Conservation (phyloP, 2,797 vertebrate genomes). For the Siniperca obscura region DNA sequence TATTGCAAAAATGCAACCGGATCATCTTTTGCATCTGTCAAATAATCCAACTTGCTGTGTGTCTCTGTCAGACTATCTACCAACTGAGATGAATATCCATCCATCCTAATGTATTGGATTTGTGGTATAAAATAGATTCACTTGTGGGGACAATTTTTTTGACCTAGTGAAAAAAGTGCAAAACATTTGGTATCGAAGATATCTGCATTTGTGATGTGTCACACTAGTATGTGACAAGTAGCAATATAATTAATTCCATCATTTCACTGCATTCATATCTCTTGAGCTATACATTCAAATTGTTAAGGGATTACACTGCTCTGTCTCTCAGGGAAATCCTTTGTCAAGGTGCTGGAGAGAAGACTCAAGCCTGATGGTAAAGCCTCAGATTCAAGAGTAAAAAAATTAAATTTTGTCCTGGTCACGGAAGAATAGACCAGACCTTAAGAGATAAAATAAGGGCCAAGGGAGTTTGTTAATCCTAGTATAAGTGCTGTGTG, state of each 20-base stretch:
- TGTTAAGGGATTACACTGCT: constrained; percentile 23
- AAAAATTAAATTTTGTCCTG: constrained; percentile 59
- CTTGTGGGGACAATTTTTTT: not conserved
- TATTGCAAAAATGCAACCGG: constrained; percentile 11
- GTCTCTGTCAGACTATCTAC: not conserved
- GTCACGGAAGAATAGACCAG: constrained; percentile 46
- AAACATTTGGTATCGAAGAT: not conserved
- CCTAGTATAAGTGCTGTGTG: constrained; percentile 30
- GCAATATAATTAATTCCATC: constrained; percentile 19
- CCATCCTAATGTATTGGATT: not conserved
- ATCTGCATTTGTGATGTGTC: not conserved
- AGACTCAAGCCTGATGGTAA: constrained; percentile 28
- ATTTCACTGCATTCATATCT: constrained; percentile 29
- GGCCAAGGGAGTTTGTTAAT: constrained; percentile 48
- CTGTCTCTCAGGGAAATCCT: constrained; percentile 33
- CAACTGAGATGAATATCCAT: constrained; percentile 2
- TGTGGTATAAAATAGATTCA: not conserved
- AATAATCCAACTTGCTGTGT: constrained; percentile 16
- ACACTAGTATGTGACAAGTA: not conserved
- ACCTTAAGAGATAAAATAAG: constrained; percentile 47
- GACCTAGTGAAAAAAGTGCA: not conserved
- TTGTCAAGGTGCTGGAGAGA: constrained; percentile 20
- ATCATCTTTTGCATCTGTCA: not conserved
- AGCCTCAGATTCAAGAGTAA: constrained; percentile 32
- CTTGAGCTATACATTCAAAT: constrained; percentile 17